Percentiles rank a stretch among this genome's conserved stretches.
phyloP scores from a whole-genome alignment of 2,113 vertebrate genomes.

The Chloropsis hardwickii region DNA sequence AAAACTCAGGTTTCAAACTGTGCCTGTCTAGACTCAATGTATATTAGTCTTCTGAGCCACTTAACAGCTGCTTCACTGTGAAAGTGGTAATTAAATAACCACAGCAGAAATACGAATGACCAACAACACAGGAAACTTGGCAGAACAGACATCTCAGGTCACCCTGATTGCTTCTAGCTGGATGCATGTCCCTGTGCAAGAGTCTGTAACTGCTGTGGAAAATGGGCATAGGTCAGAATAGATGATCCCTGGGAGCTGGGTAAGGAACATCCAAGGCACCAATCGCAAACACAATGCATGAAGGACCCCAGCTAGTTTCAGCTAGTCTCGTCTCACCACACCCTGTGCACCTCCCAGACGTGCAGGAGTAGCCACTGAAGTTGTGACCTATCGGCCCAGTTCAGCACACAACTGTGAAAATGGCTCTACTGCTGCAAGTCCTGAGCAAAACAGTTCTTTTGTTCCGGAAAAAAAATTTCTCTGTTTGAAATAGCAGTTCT shows the following conservation, averaged over 20 bases:
- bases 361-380: not conserved
- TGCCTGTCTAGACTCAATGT: not conserved
- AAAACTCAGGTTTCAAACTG: not conserved
- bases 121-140: not conserved
- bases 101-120: not conserved
- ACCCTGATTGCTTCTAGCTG: not conserved
- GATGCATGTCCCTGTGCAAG: fast-evolving
- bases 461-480: not conserved
- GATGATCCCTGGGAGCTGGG: not conserved
- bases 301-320: not conserved
- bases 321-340: fast-evolving
- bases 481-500: not conserved
- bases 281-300: not conserved
- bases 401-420: not conserved
- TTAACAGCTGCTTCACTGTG: not conserved
- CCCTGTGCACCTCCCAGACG: not conserved
- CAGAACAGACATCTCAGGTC: not conserved
- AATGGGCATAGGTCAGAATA: not conserved
- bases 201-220: not conserved
- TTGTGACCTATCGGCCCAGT: not conserved
- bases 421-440: not conserved
- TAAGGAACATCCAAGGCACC: not conserved
- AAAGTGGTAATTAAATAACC: not conserved
- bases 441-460: not conserved
- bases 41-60: not conserved